Evolutionary conservation across 2,113 vertebrate genomes (phyloP), one percentile per base, ranked within the genome.

Genomic region (Prunella himalayana): DNA sequence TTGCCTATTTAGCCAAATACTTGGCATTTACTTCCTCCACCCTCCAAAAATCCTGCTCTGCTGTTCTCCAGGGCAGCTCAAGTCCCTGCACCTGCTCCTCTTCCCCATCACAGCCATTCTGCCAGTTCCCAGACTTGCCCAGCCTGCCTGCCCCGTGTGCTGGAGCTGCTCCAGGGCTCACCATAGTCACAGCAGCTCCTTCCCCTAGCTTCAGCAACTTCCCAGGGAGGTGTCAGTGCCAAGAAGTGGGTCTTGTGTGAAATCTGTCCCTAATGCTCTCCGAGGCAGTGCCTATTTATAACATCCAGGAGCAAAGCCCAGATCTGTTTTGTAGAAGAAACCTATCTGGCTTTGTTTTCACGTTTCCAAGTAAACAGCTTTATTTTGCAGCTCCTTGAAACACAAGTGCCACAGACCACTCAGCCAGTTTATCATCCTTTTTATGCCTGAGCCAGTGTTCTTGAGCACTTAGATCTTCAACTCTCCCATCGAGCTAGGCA

Each of bases 311-410:
- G 61, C 54, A 85, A 88, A 66, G 44, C 13, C 10, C 13, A 53
- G 66, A 81, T 65, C 3, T 1, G 2, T 75, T 56, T 71, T 35
- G 16, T 30, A 14, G 39, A 83, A 79, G 72, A 60, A 82, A 35
- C 53, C 53, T 71, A 33, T 83, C 75, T 79, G 54, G 45, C 49
- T 92, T 91, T 82, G 49, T 94, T 95, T 91, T 54, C 81, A n/a
- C 0, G 0, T 68, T 84, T 89, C 56, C 57, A 68, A 61, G 51
- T 63, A 89, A 94, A 90, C 24, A 33, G 45, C 30, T 79, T 70
- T 23, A 65, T 91, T 78, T 77, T 80, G 81, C 89, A 95, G 73
- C 65, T 84, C 65, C 65, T 82, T 72, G 73, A 88, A 75, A 94
- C 21, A 0, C 37, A 76, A 91, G 57, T 49, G 72, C 53, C 64